These are phyloP conservation scores for Epicauta chinensis DNA, from an alignment of 1,140 invertebrate species.

Conservation along the genomic window DNA sequence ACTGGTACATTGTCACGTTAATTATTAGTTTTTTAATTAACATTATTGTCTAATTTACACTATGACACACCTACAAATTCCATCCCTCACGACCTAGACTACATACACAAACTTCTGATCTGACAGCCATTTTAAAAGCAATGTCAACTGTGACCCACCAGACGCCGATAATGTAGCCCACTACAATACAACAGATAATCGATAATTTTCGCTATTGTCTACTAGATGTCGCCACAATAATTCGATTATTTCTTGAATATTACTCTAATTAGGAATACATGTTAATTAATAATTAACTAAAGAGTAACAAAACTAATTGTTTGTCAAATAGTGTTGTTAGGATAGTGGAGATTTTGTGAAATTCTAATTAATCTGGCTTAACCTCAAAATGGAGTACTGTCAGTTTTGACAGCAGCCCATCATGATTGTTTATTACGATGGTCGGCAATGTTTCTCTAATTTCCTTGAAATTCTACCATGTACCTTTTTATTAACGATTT, in stretches of 20 bases:
- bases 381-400: too few relatives aligned
- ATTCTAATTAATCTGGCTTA: too few relatives aligned
- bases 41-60: constrained; percentile 53
- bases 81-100: constrained; percentile 48
- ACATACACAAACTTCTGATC: constrained; percentile 49
- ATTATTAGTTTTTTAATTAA: constrained; percentile 43
- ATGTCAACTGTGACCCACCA: constrained; percentile 47
- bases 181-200: too few relatives aligned
- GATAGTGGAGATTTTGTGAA: too few relatives aligned
- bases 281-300: too few relatives aligned
- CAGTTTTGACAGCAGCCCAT: too few relatives aligned
- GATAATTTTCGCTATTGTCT: too few relatives aligned
- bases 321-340: too few relatives aligned
- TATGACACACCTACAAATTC: constrained; percentile 60
- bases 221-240: too few relatives aligned
- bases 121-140: constrained; percentile 57
- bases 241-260: background rate
- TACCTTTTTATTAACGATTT: constrained; percentile 8
- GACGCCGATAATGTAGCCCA: constrained; percentile 14
- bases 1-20: constrained; percentile 33
- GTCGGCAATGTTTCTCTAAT: constrained; percentile 20
- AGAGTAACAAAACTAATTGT: too few relatives aligned
- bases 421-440: constrained; percentile 30
- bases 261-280: background rate
- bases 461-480: constrained; percentile 21